Base-by-base conservation (phyloP, 2,797 vertebrate species). In the Aldrovandia affinis region DNA sequence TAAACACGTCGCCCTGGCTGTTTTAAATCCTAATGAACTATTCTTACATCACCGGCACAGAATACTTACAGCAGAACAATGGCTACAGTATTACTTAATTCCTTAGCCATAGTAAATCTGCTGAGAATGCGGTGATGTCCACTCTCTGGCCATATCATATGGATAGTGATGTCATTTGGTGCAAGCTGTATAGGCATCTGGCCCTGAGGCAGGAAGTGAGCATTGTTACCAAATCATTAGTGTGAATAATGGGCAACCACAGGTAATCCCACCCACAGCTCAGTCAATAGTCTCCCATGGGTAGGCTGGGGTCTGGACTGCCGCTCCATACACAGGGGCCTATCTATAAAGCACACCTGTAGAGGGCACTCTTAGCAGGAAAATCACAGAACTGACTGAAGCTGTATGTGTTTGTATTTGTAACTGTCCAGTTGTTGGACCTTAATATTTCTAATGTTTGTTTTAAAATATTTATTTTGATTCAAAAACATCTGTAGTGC, bases 181-280 rank as follows among this genome's bases (percentile, higher is more conserved):
- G 96, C 83, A 98, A 99, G 89, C 96, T 99, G 25, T 99, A 98
- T 87, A 99, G 98, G 98, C 98, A 99, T 84, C 92, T 99, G 89
- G 96, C 98, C 55, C 98, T 98, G 0, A 97, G 95, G 90, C 96
- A 97, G 3, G 98, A 99, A 92, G 95, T 96, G 90, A 92, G 88
- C 85, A 83, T 97, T 3, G 95, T 98, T 92, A 96, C 97, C 59
- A 99, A 99, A 90, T 98, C 98, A 0, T 89, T 99, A 87, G 97
- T 99, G 70, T 96, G 97, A 83, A 96, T 99, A 18, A 95, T 99
- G 15, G 96, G 95, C 86, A 98, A 97, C 91, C 97, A 97, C 90
- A 97, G 98, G 98, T 99, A 92, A 25, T 92, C 8, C 52, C 33
- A 18, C 50, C 30, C 20, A 22, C 55, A 44, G 63, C 12, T 30